These are phyloP conservation scores for Leucopsar rothschildi DNA, from an alignment of 2,113 vertebrate species.

Conservation along the genomic window DNA sequence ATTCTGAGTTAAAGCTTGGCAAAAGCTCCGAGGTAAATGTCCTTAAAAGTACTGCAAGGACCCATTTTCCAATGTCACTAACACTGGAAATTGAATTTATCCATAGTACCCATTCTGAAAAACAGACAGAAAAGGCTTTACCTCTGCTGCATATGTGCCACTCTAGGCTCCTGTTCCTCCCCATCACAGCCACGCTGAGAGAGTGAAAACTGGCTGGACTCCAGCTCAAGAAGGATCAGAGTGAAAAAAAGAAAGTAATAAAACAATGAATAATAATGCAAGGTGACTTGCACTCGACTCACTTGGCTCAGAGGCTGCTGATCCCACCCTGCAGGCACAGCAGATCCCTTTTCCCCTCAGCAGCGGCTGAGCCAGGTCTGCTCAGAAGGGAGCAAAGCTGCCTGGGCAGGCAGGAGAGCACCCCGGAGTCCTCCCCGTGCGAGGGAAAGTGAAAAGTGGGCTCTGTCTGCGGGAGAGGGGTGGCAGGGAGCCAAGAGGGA, in stretches of 20 bases:
- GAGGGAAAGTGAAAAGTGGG: neutral
- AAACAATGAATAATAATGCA: neutral
- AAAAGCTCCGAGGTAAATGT: neutral
- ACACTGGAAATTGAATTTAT: neutral
- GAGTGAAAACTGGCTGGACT: neutral
- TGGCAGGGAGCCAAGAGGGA: slow-evolving; percentile 2
- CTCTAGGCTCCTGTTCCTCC: neutral
- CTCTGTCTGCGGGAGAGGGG: neutral
- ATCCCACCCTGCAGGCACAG: neutral
- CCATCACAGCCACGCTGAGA: neutral
- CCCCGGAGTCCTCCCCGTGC: neutral
- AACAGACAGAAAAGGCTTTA: slow-evolving; percentile 21
- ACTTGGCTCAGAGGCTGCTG: neutral
- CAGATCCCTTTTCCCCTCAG: neutral
- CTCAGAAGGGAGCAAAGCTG: neutral
- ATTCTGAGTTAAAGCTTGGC: neutral
- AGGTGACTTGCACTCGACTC: neutral
- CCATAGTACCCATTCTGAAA: neutral
- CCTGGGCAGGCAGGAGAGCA: neutral
- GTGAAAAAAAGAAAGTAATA: fast-evolving
- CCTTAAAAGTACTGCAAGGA: neutral
- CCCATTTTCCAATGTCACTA: neutral
- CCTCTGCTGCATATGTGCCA: slow-evolving; percentile 4
- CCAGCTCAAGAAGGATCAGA: neutral
- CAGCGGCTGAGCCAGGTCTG: neutral